A percentile compares a stretch with the other conserved stretches of the same genome.
phyloP scores from a whole-genome alignment of 2,113 vertebrate genomes.

The Myocastor coypus region DNA sequence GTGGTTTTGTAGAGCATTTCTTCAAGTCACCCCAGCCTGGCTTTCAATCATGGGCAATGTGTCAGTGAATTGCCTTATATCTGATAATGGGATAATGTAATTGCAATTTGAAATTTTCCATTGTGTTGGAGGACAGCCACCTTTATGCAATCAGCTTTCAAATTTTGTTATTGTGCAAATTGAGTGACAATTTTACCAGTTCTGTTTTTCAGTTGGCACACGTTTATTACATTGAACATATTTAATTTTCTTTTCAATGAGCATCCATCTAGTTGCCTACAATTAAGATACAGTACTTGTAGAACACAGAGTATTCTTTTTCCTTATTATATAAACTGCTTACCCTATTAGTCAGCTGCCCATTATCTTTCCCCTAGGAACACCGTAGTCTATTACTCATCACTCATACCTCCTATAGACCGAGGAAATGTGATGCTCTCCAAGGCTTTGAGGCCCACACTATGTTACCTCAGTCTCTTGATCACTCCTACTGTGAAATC shows the following conservation, averaged over 20 bases:
- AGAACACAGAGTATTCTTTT: neutral
- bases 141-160: neutral
- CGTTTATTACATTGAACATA: neutral
- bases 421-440: no score
- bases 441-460: neutral
- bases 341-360: neutral
- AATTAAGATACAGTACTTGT: neutral
- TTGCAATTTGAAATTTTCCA: neutral
- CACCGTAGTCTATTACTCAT: neutral
- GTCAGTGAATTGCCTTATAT: neutral
- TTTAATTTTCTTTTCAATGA: neutral
- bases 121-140: neutral
- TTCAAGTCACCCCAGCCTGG: neutral
- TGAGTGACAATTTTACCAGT: neutral
- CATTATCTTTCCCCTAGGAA: neutral
- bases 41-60: neutral
- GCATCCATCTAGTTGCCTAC: neutral
- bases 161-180: neutral
- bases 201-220: neutral
- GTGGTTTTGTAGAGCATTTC: neutral
- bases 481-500: neutral
- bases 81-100: neutral
- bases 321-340: neutral
- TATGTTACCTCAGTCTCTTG: neutral
- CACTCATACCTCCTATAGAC: neutral